Evolutionary conservation across 2,888 invertebrate species (phyloP).

Genomic region (Drosophila lacicola): DNA sequence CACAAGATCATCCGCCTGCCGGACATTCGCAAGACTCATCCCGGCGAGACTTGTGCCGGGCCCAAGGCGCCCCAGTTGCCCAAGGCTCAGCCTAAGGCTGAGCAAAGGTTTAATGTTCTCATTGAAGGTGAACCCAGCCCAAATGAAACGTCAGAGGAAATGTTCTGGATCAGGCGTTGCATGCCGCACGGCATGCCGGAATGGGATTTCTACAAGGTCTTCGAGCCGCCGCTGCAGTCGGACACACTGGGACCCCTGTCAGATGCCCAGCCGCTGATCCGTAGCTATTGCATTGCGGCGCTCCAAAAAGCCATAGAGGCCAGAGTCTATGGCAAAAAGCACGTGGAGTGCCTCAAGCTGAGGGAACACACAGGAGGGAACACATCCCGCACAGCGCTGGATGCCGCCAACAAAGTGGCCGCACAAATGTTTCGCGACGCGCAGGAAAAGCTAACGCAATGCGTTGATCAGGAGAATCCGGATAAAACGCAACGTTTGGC

Average conservation of each 20-base stretch:
- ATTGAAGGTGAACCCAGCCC: neutral
- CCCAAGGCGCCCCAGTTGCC: neutral
- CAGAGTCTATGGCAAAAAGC: neutral
- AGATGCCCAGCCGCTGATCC: constrained; percentile 33
- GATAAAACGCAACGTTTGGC: neutral
- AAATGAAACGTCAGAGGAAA: neutral
- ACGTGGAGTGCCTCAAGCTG: neutral
- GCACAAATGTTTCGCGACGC: neutral
- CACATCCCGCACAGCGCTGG: neutral
- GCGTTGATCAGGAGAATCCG: neutral
- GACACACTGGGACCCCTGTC: neutral
- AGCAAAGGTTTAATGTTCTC: too few relatives aligned
- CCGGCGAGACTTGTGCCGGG: neutral
- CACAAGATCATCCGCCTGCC: neutral
- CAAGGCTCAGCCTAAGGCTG: too few relatives aligned
- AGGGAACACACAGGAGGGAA: neutral
- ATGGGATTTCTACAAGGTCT: constrained; percentile 54
- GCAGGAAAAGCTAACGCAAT: neutral
- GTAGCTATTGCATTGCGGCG: constrained; percentile 40
- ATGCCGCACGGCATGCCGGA: constrained; percentile 16
- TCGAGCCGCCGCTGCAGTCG: constrained; percentile 5
- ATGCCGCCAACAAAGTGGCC: constrained; percentile 31
- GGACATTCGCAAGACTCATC: too few relatives aligned
- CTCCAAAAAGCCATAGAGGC: constrained; percentile 10
- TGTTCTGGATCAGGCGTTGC: constrained; percentile 12